These are phyloP conservation scores for Germaria angustata DNA, from an alignment of 2,888 invertebrate species.

Conservation along the genomic window DNA sequence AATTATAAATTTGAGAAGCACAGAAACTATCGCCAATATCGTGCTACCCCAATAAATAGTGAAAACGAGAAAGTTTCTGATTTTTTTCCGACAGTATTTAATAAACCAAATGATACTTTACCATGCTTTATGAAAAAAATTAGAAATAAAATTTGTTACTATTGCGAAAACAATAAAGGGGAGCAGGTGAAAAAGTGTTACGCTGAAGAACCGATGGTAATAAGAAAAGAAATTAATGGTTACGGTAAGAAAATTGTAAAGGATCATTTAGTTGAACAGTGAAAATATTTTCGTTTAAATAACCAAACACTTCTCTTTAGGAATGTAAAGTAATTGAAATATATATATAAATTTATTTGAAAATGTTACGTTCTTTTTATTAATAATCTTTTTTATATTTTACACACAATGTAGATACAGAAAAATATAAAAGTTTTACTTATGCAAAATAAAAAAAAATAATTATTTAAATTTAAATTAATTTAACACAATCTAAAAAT, in stretches of 20 bases:
- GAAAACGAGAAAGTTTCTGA: slow-evolving; percentile 73
- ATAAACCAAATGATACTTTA: not conserved
- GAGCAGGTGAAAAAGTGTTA: slow-evolving; percentile 72
- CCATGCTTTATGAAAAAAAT: slow-evolving; percentile 71
- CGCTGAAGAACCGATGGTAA: slow-evolving; percentile 35
- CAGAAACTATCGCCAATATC: slow-evolving; percentile 76
- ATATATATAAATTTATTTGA: not conserved
- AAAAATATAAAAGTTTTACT: slow-evolving; percentile 47
- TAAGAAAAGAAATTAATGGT: not conserved
- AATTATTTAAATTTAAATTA: slow-evolving; percentile 59
- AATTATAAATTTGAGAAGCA: slow-evolving; percentile 85
- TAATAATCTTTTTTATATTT: slow-evolving; percentile 37
- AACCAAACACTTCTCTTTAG: slow-evolving; percentile 12
- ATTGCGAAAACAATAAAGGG: slow-evolving; percentile 71
- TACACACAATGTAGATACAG: slow-evolving; percentile 59
- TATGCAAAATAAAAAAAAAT: slow-evolving; percentile 49
- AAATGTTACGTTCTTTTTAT: slow-evolving; percentile 47
- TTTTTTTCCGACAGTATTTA: no score
- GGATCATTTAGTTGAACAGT: no score
- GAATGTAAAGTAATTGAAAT: slow-evolving; percentile 34
- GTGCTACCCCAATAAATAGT: slow-evolving; percentile 79
- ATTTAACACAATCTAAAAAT: slow-evolving; percentile 41
- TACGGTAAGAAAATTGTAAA: slow-evolving; percentile 57
- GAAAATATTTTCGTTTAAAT: no score
- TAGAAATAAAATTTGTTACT: slow-evolving; percentile 72